Evolutionary conservation across 2,888 invertebrate genomes (phyloP), one percentile per base, ranked within the genome.

Genomic region (Terebella lapidaria): DNA sequence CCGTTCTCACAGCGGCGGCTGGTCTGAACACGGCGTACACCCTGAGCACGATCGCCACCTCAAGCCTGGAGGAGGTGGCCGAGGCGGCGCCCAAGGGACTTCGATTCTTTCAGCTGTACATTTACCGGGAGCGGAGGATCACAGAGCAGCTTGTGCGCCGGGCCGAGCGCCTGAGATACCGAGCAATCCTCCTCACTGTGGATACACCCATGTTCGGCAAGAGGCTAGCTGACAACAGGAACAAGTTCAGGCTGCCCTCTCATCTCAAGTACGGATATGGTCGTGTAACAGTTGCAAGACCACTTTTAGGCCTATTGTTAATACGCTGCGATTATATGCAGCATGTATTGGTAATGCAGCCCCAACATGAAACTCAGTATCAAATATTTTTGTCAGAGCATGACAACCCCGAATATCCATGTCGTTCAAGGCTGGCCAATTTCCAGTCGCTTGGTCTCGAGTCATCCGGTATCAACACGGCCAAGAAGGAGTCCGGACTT

Each of bases 21-120:
- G 29, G 10, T 15, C 84, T 86, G 66, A 88, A 88, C 0, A 88
- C 89, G 0, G 84, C 93, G 65, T 93, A 87, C 76, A 91, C 87
- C 25, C 81, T 92, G 57, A 93, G 93, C 68, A 94, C 94, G 0
- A 85, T 94, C 62, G 84, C 93, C 0, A 94, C 92, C 0, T 88
- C 87, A 68, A 91, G 91, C 46, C 86, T 95, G 56, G 94, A 94
- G 81, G 92, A 94, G 77, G 87, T 94, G 1, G 89, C 91, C 0
- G 77, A 83, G 61, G 88, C 87, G 18, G 70, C 64, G 3, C 70
- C 71, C 1, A 70, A 66, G 1, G 87, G 87, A 0, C 82, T 86
- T 20, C 91, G 90, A 76, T 94, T 93, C 92, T 92, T 93, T 77
- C 93, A 96, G 80, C 84, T 95, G 0, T 95, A 94, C 76, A 88